Percentiles rank a stretch among this genome's conserved stretches.
These are phyloP conservation scores for Philypnodon macrostomus DNA, from an alignment of 2,797 vertebrate genomes.

Conservation along the genomic window DNA sequence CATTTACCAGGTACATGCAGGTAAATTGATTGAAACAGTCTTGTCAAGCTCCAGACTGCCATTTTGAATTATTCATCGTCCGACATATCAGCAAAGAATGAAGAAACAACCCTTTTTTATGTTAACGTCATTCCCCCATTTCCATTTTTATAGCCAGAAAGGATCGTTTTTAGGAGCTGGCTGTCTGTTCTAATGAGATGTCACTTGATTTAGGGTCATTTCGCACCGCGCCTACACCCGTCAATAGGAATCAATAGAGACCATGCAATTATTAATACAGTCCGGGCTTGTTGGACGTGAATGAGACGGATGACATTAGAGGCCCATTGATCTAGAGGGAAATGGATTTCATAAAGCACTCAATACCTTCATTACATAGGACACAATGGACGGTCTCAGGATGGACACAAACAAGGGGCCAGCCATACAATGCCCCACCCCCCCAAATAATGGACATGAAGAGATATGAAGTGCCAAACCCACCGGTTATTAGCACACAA, in stretches of 20 bases:
- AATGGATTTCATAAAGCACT: constrained; percentile 79
- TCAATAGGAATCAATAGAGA: constrained; percentile 84
- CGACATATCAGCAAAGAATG: constrained; percentile 58
- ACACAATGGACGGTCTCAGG: constrained; percentile 57
- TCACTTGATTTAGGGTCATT: constrained; percentile 81
- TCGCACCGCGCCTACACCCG: constrained; percentile 47
- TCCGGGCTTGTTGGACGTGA: constrained; percentile 77
- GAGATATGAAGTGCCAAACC: constrained; percentile 37
- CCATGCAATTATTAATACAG: constrained; percentile 83
- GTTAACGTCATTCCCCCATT: constrained; percentile 57
- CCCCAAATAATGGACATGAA: constrained; percentile 20
- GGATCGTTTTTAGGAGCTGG: constrained; percentile 71
- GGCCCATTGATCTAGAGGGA: constrained; percentile 78
- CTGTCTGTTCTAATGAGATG: constrained; percentile 80
- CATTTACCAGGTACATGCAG: not conserved
- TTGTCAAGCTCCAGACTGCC: constrained; percentile 28
- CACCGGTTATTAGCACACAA: constrained; percentile 18
- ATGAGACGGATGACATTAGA: constrained; percentile 83
- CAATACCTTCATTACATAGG: constrained; percentile 74
- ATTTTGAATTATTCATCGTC: constrained; percentile 42
- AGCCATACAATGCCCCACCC: constrained; percentile 39
- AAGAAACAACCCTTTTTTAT: constrained; percentile 64
- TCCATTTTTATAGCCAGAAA: constrained; percentile 71
- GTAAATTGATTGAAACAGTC: constrained; percentile 41
- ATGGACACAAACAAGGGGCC: constrained; percentile 27